Evolutionary conservation across 1,140 invertebrate genomes (phyloP), one percentile per base, ranked within the genome.

Genomic region (Macrosteles quadrilineatus): DNA sequence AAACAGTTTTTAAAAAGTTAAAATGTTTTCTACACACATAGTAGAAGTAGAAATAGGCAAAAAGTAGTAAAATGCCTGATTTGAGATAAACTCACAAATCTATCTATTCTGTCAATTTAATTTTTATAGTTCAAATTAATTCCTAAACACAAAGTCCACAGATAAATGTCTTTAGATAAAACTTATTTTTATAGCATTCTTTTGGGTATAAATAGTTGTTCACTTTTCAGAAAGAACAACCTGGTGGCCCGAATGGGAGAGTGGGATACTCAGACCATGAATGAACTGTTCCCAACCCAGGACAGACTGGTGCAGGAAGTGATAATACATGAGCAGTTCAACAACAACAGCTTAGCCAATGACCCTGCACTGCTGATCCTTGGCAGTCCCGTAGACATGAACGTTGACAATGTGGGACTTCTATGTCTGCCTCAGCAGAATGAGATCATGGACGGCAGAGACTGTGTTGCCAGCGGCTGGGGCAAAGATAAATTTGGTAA

Each of bases 211-310:
- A 40, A 6, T 40, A 40, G 6, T 6, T 6, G 6, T 40, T 40
- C 17, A 17, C 36, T 40, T 40, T 40, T 9, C 17, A 40, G 36
- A 3, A 50, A 50, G 47, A 21, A 50, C 47, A 50, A 50, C 47
- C n/a, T 50, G 47, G 47, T 50, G 4, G 71, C 73, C 0, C 65
- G 81, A 25, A 75, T 81, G 1, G 83, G 83, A 2, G 83, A 84
- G 74, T 86, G 84, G 83, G 84, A 94, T 76, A 93, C 91, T 0
- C 89, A 93, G 77, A 90, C 87, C 0, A 88, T 85, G 66, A 84
- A 84, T 14, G 92, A 95, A 78, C 79, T 91, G 1, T 86, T 81
- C 47, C 85, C 87, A 0, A 87, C 92, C 77, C 90, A 92, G 76
- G 91, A 94, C 76, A 81, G 87, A 2, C 76, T 80, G 2, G 90